Evolutionary conservation across 2,797 vertebrate genomes (phyloP).

Genomic region (Hybognathus amarus): DNA sequence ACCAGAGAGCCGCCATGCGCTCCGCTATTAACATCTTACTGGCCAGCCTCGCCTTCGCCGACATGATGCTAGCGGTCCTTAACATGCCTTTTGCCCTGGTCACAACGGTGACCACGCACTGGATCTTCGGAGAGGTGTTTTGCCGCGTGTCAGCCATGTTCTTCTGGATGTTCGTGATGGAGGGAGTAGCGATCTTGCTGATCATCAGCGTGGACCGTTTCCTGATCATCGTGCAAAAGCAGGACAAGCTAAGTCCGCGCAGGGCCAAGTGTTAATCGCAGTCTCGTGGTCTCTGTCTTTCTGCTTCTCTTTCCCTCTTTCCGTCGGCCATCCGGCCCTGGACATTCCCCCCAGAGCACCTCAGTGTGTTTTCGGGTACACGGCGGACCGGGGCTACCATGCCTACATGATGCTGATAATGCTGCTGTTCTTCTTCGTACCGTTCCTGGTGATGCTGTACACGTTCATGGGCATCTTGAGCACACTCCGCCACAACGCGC

Average conservation of each 20-base stretch:
- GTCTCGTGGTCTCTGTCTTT: slow-evolving; percentile 90
- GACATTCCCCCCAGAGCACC: slow-evolving; percentile 90
- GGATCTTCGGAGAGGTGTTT: slow-evolving; percentile 92
- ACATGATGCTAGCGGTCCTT: slow-evolving; percentile 93
- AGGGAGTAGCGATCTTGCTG: slow-evolving; percentile 93
- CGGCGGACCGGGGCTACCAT: slow-evolving; percentile 83
- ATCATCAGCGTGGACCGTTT: slow-evolving; percentile 98
- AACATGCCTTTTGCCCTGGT: slow-evolving; percentile 96
- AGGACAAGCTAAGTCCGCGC: slow-evolving; percentile 93
- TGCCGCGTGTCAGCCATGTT: slow-evolving; percentile 95
- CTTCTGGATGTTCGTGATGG: slow-evolving; percentile 95
- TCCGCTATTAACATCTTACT: slow-evolving; percentile 98
- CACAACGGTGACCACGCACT: slow-evolving; percentile 87
- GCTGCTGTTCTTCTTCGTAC: slow-evolving; percentile 91
- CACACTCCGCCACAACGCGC: slow-evolving; percentile 93
- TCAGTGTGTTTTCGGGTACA: slow-evolving; percentile 95
- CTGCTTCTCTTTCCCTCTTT: slow-evolving; percentile 89
- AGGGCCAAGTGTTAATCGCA: slow-evolving; percentile 90
- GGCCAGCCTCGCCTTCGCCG: slow-evolving; percentile 94
- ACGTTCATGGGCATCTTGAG: slow-evolving; percentile 95
- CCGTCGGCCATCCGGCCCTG: slow-evolving; percentile 86
- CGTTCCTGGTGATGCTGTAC: slow-evolving; percentile 93
- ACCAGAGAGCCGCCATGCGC: slow-evolving; percentile 96
- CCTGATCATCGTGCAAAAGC: slow-evolving; percentile 96
- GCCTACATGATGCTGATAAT: slow-evolving; percentile 89